Percentiles rank a stretch among this genome's conserved stretches.
Evolutionary conservation across 2,113 vertebrate genomes (phyloP).

Genomic region (Cygnus buccinator): DNA sequence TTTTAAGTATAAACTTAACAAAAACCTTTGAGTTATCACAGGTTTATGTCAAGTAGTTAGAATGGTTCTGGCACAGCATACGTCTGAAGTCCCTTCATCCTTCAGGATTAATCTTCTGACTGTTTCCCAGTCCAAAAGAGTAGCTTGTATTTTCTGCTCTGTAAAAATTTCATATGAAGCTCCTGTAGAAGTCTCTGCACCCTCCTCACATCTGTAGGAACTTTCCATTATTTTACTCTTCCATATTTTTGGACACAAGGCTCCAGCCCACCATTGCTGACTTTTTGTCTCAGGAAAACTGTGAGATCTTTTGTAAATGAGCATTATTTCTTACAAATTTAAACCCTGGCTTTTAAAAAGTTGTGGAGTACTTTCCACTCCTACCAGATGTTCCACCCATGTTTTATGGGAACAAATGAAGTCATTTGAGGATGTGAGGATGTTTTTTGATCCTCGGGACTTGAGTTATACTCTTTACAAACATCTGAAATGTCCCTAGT

Average conservation of each 20-base stretch:
- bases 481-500: slow-evolving; percentile 3
- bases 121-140: background rate
- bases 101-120: background rate
- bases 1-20: background rate
- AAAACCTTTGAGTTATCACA: background rate
- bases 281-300: slow-evolving; percentile 38
- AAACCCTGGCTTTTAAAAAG: slow-evolving; percentile 48
- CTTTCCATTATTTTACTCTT: slow-evolving; percentile 5
- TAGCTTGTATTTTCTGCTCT: background rate
- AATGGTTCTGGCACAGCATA: background rate
- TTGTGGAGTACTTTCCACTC: slow-evolving; percentile 60
- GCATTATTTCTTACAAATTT: slow-evolving; percentile 50
- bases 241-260: background rate
- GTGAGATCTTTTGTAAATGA: slow-evolving; percentile 28
- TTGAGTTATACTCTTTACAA: background rate
- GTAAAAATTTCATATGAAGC: background rate
- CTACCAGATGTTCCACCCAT: slow-evolving; percentile 67
- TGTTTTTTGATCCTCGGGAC: slow-evolving; percentile 15
- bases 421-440: slow-evolving; percentile 51
- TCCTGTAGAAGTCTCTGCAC: background rate
- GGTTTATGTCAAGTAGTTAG: background rate
- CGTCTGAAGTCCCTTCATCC: background rate
- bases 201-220: background rate
- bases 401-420: slow-evolving; percentile 68
- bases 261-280: background rate